Conservation (phyloP, 2,797 vertebrate genomes). For the Rhodeus uyekii region DNA sequence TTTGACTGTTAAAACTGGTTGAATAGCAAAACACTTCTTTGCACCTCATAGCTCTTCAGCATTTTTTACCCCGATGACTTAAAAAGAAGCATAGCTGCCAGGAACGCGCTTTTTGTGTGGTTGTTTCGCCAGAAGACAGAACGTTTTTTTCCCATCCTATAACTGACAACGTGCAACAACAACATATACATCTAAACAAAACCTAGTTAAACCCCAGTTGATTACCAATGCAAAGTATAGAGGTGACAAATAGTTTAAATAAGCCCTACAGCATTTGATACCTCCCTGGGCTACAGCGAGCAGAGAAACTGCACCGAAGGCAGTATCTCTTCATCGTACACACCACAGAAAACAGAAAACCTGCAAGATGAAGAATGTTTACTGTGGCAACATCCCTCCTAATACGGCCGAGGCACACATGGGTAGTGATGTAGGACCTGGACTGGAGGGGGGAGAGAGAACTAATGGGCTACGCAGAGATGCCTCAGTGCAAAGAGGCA, state of each 20-base stretch:
- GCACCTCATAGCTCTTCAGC: neutral
- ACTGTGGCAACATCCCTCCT: constrained; percentile 65
- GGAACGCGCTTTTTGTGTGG: neutral
- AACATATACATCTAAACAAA: constrained; percentile 37
- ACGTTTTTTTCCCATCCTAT: neutral
- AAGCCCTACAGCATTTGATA: constrained; percentile 40
- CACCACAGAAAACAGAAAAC: constrained; percentile 54
- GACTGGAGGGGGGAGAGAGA: constrained; percentile 68
- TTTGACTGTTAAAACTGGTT: neutral
- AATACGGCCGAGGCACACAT: constrained; percentile 69
- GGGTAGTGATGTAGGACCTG: constrained; percentile 54
- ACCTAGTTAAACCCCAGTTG: constrained; percentile 41
- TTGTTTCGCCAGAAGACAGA: constrained; percentile 39
- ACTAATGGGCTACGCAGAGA: constrained; percentile 79
- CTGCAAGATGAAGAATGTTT: constrained; percentile 68
- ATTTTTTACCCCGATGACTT: constrained; percentile 26
- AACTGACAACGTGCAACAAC: constrained; percentile 19
- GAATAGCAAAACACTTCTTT: constrained; percentile 35
- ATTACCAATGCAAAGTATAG: constrained; percentile 31
- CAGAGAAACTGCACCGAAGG: constrained; percentile 31
- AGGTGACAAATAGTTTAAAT: constrained; percentile 47
- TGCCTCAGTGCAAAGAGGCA: constrained; percentile 74
- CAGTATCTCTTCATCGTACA: constrained; percentile 1
- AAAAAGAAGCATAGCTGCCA: constrained; percentile 38
- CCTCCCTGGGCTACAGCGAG: constrained; percentile 32